Evolutionary conservation across 2,888 invertebrate genomes (phyloP), one percentile per base, ranked within the genome.

Genomic region (Dastarcus helophoroides): DNA sequence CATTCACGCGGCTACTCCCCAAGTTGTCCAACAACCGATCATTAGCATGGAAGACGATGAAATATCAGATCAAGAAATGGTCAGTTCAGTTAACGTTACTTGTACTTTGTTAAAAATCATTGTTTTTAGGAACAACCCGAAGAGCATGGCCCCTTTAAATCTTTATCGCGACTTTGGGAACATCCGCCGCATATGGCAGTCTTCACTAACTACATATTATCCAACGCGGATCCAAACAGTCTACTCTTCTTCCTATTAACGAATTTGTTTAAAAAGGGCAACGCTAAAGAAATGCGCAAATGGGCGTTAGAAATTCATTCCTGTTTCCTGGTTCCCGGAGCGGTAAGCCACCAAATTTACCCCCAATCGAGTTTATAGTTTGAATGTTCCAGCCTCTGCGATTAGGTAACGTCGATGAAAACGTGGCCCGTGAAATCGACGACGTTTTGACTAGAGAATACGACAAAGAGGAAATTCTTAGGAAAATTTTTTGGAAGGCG

Each of bases 281-380:
- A 77, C 44, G 69, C 76, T 31, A 83, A 86, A 64, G 93, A 97
- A 53, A 83, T 95, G 75, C 76, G 89, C 32, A 88, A 93, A 58
- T 98, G 97, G 95, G 95, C 95, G 3, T 97, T 95, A 66, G 97
- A 98, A 71, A 91, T 97, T 54, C 91, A 93, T 65, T 94, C 94
- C 43, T 88, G 89, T 51, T 95, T 95, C 68, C 67, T 91, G 36
- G 84, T 89, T 52, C 91, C 90, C 37, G 77, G 80, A 51, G 88
- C 90, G 46, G 83, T 82, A 58, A 71, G 73, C n/a, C n/a, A n/a
- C n/a, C n/a, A n/a, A n/a, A n/a, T n/a, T n/a, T n/a, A n/a, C n/a
- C n/a, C n/a, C n/a, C n/a, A n/a, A n/a, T n/a, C n/a, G n/a, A n/a
- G n/a, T n/a, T n/a, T n/a, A n/a, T n/a, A n/a, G n/a, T 23, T 4